Evolutionary conservation across 2,797 vertebrate genomes (phyloP).

Genomic region (Valencia hispanica): DNA sequence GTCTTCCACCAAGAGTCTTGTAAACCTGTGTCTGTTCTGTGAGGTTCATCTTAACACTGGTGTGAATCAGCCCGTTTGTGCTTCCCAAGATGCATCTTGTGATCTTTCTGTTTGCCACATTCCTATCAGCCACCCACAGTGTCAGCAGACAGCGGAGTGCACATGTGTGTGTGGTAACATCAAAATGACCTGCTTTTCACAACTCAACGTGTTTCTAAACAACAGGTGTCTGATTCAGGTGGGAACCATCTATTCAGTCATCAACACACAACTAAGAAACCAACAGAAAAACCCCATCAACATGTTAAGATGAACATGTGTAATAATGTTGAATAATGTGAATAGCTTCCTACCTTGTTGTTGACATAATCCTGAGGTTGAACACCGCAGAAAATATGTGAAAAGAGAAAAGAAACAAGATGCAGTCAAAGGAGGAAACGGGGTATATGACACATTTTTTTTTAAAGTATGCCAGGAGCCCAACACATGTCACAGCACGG

Average conservation of each 20-base stretch:
- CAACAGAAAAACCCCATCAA: not conserved
- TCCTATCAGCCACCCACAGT: constrained; percentile 61
- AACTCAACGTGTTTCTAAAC: constrained; percentile 44
- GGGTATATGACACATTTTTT: not conserved
- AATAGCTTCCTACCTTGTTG: constrained; percentile 64
- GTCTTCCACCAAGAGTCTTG: not conserved
- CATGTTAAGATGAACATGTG: not conserved
- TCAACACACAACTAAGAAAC: not conserved
- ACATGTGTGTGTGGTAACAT: constrained; percentile 52
- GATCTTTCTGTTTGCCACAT: constrained; percentile 22
- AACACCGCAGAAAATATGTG: constrained; percentile 16
- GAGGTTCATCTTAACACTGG: constrained; percentile 10
- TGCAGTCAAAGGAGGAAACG: constrained; percentile 5
- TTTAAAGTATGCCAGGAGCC: not conserved
- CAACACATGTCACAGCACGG: constrained; percentile 1
- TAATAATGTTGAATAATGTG: not conserved
- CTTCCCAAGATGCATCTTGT: constrained; percentile 53
- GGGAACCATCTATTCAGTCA: constrained; percentile 13
- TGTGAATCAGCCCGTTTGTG: constrained; percentile 32
- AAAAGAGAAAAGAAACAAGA: constrained; percentile 29
- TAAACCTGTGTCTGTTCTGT: not conserved
- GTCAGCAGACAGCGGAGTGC: constrained; percentile 16
- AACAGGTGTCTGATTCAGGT: constrained; percentile 54
- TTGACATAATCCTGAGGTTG: constrained; percentile 61
- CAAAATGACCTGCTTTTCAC: constrained; percentile 36